Percentiles rank a stretch among this genome's conserved stretches.
These are phyloP conservation scores for Halcyon leucocephala DNA, from an alignment of 2,797 vertebrate genomes.

Conservation along the genomic window DNA sequence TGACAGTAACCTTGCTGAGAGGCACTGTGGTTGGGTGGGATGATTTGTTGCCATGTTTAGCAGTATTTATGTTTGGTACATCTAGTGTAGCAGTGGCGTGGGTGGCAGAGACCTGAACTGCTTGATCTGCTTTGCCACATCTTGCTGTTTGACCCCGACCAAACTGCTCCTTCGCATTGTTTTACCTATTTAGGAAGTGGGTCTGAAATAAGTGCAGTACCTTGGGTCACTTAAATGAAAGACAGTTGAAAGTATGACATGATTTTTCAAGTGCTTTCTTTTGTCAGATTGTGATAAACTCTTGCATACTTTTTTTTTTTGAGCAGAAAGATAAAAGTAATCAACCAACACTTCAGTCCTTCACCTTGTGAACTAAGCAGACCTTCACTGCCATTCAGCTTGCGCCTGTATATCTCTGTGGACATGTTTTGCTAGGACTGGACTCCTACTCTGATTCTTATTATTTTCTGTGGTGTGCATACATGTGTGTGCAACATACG, in stretches of 20 bases:
- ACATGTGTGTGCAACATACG: not conserved
- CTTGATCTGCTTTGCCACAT: not conserved
- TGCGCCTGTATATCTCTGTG: not conserved
- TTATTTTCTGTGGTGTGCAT: not conserved
- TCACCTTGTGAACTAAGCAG: not conserved
- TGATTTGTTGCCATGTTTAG: not conserved
- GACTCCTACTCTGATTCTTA: not conserved
- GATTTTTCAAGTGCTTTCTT: not conserved
- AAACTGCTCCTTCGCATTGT: not conserved
- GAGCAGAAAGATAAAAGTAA: not conserved
- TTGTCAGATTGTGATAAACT: not conserved
- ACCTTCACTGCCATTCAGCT: not conserved
- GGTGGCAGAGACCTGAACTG: not conserved
- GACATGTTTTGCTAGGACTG: not conserved
- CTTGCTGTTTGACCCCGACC: not conserved
- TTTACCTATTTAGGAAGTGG: not conserved
- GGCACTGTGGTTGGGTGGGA: not conserved
- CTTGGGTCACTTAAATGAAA: not conserved
- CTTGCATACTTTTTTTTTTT: not conserved
- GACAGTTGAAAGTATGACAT: not conserved
- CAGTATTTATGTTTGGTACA: too few relatives aligned
- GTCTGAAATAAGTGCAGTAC: not conserved
- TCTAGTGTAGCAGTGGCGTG: fast-evolving
- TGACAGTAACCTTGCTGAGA: not conserved
- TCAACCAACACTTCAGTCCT: not conserved